Conservation (phyloP, 1,140 invertebrate genomes). For the Caenorhabditis briggsae region DNA sequence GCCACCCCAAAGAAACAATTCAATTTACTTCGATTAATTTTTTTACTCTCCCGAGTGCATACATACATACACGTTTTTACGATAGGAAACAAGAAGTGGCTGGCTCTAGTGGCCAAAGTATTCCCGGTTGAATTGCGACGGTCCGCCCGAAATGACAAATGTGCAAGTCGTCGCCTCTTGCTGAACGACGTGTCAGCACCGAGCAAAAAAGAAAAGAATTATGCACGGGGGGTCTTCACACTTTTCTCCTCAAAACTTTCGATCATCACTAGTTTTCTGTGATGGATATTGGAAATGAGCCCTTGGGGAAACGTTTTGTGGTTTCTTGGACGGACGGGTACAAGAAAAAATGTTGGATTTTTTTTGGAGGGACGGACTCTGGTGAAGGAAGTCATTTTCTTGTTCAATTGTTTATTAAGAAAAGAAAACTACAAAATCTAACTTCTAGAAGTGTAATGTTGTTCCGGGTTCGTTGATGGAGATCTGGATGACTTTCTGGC, state of each 20-base stretch:
- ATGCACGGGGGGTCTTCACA: conserved; percentile 41
- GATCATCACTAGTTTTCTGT: conserved; percentile 29
- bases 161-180: not conserved
- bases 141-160: conserved; percentile 40
- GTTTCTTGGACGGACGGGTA: not conserved
- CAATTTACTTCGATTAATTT: conserved; percentile 54
- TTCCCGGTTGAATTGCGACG: conserved; percentile 55
- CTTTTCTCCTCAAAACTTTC: not conserved
- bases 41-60: not conserved
- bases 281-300: conserved; percentile 39
- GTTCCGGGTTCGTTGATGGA: not conserved
- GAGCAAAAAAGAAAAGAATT: conserved; percentile 42
- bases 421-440: not conserved
- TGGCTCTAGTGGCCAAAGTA: not conserved
- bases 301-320: not conserved
- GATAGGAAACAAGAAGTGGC: not conserved
- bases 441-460: not conserved
- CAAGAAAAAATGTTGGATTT: not conserved
- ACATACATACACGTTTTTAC: conserved; percentile 21
- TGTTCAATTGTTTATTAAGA: not conserved
- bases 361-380: not conserved
- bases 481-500: conserved; percentile 19
- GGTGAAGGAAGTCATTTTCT: not conserved
- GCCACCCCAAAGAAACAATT: conserved; percentile 44
- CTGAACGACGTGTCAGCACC: conserved; percentile 48